Evolutionary conservation across 2,888 invertebrate species (phyloP), one percentile per base, ranked within the genome.

Genomic region (Celastrina argiolus): DNA sequence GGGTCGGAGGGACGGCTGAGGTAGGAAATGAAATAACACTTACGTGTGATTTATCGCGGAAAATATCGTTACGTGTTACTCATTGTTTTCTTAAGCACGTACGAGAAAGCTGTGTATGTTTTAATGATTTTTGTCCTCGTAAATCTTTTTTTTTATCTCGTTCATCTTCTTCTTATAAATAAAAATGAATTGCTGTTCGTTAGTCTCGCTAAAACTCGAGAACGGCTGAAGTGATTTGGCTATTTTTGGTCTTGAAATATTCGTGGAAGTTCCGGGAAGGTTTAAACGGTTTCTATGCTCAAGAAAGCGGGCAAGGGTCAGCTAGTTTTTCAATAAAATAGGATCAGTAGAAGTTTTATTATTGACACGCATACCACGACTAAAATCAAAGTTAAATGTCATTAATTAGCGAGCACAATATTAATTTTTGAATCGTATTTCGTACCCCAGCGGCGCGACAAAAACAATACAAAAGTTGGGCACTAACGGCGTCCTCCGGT

Each of bases 21-120:
- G 73, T 78, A 87, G 91, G 91, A 91, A 91, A 91, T 91, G 90
- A 90, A 91, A 91, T 85, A 88, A 88, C 84, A 88, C 88, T 90
- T 91, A 87, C 87, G 87, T 78, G 74, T 90, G 91, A 91, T 91
- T 91, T 91, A 91, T 84, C 81, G 73, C 76, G 75, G 81, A 85
- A 87, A 88, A 89, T 90, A 83, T 83, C 86, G 74, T 87, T 85
- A 81, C 85, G 83, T 80, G 84, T 87, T 83, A 88, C 83, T 84
- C 84, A 81, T 84, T 88, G 88, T 88, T 88, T 88, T 88, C 84
- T 85, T 83, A 82, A 86, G 76, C 77, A 72, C 78, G 78, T 81
- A 79, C 79, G 76, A 79, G 71, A 75, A 81, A 82, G 80, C 82
- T 81, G 81, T 80, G 51, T 78, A 77, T 73, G 72, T 71, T 77